Percentiles rank a stretch among this genome's conserved stretches.
phyloP scores from a whole-genome alignment of 2,113 vertebrate species.

The Indri indri region DNA sequence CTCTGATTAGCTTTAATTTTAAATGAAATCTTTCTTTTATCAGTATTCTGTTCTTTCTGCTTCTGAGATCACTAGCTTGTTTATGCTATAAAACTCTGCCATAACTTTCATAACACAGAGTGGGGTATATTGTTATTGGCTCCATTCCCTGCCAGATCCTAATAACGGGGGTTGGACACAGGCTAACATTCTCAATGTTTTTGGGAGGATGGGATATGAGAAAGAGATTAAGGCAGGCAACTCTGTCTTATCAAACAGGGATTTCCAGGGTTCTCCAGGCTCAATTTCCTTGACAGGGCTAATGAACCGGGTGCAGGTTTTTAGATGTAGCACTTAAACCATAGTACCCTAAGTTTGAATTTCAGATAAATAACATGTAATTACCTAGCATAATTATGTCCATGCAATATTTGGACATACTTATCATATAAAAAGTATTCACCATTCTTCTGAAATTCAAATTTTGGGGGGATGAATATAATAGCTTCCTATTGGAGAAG shows the following conservation, averaged over 20 bases:
- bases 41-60: not conserved
- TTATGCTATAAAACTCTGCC: not conserved
- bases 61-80: not conserved
- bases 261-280: not conserved
- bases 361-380: not conserved
- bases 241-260: not conserved
- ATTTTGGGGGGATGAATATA: fast-evolving
- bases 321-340: not conserved
- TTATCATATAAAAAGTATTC: not conserved
- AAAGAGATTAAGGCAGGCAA: not conserved
- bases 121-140: not conserved
- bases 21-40: not conserved
- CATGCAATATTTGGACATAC: not conserved
- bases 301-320: not conserved
- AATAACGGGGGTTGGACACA: not conserved
- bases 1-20: not conserved
- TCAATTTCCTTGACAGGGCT: not conserved
- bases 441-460: not conserved
- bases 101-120: not conserved
- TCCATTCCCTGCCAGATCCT: not conserved
- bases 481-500: not conserved
- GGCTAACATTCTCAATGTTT: not conserved
- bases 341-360: not conserved
- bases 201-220: not conserved
- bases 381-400: not conserved